These are phyloP conservation scores for Hoplias malabaricus DNA, from an alignment of 2,113 vertebrate species.

Conservation along the genomic window DNA sequence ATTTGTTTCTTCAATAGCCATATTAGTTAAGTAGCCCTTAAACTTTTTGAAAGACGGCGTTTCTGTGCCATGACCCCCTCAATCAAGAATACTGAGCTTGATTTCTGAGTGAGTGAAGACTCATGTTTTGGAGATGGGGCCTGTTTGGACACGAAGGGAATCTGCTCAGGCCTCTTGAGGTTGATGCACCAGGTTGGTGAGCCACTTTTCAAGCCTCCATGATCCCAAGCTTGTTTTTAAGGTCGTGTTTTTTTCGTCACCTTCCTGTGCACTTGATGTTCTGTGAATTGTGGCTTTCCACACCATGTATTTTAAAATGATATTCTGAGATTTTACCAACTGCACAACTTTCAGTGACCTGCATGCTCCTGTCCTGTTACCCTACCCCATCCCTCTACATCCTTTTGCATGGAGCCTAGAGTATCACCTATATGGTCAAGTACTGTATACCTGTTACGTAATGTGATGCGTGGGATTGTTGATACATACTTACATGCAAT, in stretches of 20 bases:
- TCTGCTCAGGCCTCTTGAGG: conserved; percentile 81
- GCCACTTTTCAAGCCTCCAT: conserved; percentile 79
- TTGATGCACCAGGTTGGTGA: conserved; percentile 98
- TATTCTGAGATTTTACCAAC: conserved; percentile 79
- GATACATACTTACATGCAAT: not conserved
- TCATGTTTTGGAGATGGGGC: conserved; percentile 82
- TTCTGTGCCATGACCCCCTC: conserved; percentile 18
- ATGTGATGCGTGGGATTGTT: not conserved
- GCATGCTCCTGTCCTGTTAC: conserved; percentile 35
- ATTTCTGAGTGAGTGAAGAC: conserved; percentile 47
- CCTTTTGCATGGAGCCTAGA: conserved; percentile 46
- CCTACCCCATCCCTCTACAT: not conserved
- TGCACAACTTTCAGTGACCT: conserved; percentile 27
- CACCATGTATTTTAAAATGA: conserved; percentile 96
- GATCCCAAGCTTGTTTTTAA: conserved; percentile 82
- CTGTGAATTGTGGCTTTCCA: conserved; percentile 89
- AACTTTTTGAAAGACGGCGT: not conserved
- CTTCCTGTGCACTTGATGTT: conserved; percentile 98
- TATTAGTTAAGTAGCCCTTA: not conserved
- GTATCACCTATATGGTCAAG: conserved; percentile 27
- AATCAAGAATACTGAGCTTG: conserved; percentile 32
- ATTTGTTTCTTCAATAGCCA: not conserved
- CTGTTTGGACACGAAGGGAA: conserved; percentile 82
- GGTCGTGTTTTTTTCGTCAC: conserved; percentile 87
- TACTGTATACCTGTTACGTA: not conserved